Percentiles rank a stretch among this genome's conserved stretches.
Evolutionary conservation across 2,888 invertebrate species (phyloP).

Genomic region (Orthonevra nobilis): DNA sequence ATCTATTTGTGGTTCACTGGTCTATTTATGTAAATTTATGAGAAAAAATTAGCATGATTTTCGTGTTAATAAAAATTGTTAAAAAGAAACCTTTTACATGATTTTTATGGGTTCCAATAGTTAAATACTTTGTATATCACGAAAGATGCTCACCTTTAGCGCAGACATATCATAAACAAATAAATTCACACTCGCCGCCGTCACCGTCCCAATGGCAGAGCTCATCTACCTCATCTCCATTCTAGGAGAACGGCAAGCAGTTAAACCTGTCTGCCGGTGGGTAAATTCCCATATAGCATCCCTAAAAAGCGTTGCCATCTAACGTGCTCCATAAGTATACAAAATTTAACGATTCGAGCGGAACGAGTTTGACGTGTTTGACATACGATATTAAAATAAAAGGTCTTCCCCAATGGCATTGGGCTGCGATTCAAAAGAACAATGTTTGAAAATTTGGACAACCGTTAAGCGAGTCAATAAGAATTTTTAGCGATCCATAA

Average conservation of each 20-base stretch:
- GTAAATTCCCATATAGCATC: background rate
- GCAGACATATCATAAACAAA: background rate
- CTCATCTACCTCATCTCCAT: constrained; percentile 31
- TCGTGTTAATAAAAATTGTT: too few species aligned
- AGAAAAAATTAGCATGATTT: too few species aligned
- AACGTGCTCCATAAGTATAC: constrained; percentile 20
- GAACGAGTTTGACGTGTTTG: constrained; percentile 30
- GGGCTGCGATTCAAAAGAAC: too few species aligned
- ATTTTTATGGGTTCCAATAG: background rate
- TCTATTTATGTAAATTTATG: too few species aligned
- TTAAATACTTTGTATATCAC: constrained; percentile 2
- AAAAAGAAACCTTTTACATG: background rate
- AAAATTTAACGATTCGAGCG: too few species aligned
- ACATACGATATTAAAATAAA: constrained; percentile 28
- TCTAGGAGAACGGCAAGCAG: background rate
- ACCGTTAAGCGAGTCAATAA: too few species aligned
- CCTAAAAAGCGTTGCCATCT: constrained; percentile 36
- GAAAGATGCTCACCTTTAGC: background rate
- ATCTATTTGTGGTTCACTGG: too few species aligned
- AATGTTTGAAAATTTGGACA: too few species aligned
- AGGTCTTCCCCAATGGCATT: too few species aligned
- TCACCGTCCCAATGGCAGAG: too few species aligned
- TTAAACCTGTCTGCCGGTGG: constrained; percentile 25
- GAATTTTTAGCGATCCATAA: too few species aligned
- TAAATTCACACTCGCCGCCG: too few species aligned